Base-by-base conservation (phyloP, 2,113 vertebrate genomes). In the Myocastor coypus region DNA sequence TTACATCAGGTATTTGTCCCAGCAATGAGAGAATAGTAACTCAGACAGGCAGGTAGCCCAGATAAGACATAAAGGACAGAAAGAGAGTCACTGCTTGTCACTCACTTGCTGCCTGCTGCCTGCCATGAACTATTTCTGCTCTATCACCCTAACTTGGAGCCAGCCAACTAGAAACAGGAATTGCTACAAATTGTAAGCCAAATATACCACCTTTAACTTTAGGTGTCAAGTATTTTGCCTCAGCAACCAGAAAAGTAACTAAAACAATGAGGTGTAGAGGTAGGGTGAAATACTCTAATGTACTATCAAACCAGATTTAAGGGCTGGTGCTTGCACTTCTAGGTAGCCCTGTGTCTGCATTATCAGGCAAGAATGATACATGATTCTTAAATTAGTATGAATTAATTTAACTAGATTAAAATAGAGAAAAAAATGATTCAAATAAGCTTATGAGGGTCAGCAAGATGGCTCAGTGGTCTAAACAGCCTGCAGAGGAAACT, bases 361-460 rank as follows among this genome's bases (percentile, higher is more conserved):
- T 61, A 82, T 77, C 80, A 69, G 57, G 55, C 40, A 82, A 77
- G 42, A 71, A 75, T 78, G 37, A 64, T 17, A 34, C 10, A 77
- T 73, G 73, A 20, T 78, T 84, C n/a, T 61, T 66, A 12, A 81
- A 80, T 89, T 83, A 32, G 40, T 42, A 30, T 73, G 7, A 85
- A 95, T 32, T 75, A 12, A 84, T n/a, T 87, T 57, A 81, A 93
- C 1, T 64, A 5, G 50, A 73, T 5, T 66, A 37, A 68, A 87
- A 95, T 13, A n/a, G 92, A 95, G 37, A 88, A 32, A 50, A 83
- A 92, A 66, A 87, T 71, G 1, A 73, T 84, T 85, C 80, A 87
- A 32, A 40, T 85, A 92, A 46, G 30, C 75, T 81, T n/a, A 34
- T 50, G 32, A 59, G n/a, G n/a, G n/a, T n/a, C n/a, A n/a, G n/a